phyloP scores from a whole-genome alignment of 2,113 vertebrate species.

The Myotis lucifugus region DNA sequence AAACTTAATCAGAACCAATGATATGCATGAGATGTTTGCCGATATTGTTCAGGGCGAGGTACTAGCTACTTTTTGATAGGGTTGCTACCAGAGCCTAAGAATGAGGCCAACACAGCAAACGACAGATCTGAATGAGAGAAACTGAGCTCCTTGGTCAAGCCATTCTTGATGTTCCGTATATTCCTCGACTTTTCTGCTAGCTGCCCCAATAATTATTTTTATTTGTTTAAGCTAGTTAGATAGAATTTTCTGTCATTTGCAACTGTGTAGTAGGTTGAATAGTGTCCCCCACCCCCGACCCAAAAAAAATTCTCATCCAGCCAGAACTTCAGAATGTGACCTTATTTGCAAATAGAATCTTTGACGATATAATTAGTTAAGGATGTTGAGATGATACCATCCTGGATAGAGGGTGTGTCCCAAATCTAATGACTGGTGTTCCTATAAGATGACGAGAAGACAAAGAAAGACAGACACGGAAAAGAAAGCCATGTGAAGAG shows the following conservation, averaged over 20 bases:
- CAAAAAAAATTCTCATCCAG: neutral
- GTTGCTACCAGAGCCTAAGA: neutral
- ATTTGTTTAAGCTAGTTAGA: neutral
- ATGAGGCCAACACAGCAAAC: neutral
- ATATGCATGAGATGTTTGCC: neutral
- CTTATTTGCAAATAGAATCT: constrained; percentile 1
- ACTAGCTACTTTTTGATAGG: neutral
- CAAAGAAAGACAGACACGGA: neutral
- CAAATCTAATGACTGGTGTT: neutral
- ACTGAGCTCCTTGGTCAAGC: neutral
- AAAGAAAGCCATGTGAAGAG: neutral
- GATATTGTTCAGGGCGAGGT: neutral
- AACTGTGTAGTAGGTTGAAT: neutral
- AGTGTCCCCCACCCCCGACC: neutral
- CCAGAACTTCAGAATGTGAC: neutral
- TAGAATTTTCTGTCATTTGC: neutral
- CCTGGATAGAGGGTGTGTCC: neutral
- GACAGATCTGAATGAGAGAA: neutral
- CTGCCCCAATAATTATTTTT: neutral
- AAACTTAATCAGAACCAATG: neutral
- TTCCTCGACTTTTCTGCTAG: neutral
- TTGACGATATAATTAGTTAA: neutral
- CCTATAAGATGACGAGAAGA: neutral
- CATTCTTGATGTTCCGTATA: neutral
- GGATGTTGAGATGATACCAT: neutral